Evolutionary conservation across 2,888 invertebrate species (phyloP).

Genomic region (Agrypnus murinus): DNA sequence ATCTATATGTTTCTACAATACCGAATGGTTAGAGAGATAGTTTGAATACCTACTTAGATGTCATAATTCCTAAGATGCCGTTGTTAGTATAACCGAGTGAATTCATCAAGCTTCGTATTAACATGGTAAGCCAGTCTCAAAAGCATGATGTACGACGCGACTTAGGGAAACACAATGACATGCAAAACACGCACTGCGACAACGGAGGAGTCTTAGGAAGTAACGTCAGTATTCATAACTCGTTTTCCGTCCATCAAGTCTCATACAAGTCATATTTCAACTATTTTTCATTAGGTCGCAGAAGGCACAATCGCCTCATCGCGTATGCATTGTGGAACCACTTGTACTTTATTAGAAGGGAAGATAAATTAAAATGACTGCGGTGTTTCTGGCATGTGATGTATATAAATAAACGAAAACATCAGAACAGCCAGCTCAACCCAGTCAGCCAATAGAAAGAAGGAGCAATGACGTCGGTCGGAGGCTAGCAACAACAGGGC

Average conservation of each 20-base stretch:
- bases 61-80: slow-evolving; percentile 43
- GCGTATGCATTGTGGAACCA: slow-evolving; percentile 64
- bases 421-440: too few species aligned
- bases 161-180: slow-evolving; percentile 50
- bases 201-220: slow-evolving; percentile 47
- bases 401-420: slow-evolving; percentile 56
- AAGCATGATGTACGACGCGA: slow-evolving; percentile 49
- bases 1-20: too few species aligned
- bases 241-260: slow-evolving; percentile 59
- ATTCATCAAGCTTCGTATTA: slow-evolving; percentile 44
- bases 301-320: slow-evolving; percentile 60
- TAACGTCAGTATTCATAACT: slow-evolving; percentile 59
- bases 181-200: slow-evolving; percentile 56
- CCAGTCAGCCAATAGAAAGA: background rate
- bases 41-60: slow-evolving; percentile 14
- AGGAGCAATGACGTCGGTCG: slow-evolving; percentile 3
- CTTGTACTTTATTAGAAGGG: slow-evolving; percentile 64
- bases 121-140: slow-evolving; percentile 44
- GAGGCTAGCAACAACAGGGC: too few species aligned
- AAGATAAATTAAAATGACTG: slow-evolving; percentile 64
- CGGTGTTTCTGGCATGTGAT: slow-evolving; percentile 55
- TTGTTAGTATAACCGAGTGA: slow-evolving; percentile 28
- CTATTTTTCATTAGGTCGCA: slow-evolving; percentile 60
- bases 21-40: background rate
- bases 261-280: slow-evolving; percentile 58